Percentiles rank a stretch among this genome's conserved stretches.
Evolutionary conservation across 2,113 vertebrate genomes (phyloP).

Genomic region (Mormyrus lacerda): DNA sequence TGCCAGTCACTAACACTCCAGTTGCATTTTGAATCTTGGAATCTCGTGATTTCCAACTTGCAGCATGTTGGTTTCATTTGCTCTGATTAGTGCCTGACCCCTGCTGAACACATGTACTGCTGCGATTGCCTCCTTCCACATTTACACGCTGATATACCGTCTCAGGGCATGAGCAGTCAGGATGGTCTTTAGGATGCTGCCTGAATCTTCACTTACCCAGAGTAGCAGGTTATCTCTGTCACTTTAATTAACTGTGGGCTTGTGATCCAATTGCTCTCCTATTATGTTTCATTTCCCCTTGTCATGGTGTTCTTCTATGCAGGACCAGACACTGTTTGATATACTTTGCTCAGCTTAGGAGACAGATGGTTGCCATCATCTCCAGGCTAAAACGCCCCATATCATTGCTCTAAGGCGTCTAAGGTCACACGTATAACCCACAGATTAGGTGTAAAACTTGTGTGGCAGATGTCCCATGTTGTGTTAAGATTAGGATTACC

Average conservation of each 20-base stretch:
- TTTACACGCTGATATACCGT: background rate
- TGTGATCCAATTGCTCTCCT: slow-evolving; percentile 7
- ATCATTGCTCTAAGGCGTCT: background rate
- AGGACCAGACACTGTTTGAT: slow-evolving; percentile 7
- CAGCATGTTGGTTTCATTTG: background rate
- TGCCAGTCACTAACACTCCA: background rate
- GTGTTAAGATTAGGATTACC: background rate
- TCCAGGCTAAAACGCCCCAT: background rate
- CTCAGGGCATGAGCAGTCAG: background rate
- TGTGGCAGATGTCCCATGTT: background rate
- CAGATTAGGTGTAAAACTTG: background rate
- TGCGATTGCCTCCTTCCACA: background rate
- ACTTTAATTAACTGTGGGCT: slow-evolving; percentile 12
- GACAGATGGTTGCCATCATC: slow-evolving; percentile 6
- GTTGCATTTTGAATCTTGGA: background rate
- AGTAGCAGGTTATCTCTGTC: slow-evolving; percentile 8
- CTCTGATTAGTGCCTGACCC: background rate
- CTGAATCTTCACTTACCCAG: background rate
- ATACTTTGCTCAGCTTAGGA: slow-evolving; percentile 2
- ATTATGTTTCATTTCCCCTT: slow-evolving; percentile 1
- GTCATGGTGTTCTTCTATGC: background rate
- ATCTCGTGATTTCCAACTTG: background rate
- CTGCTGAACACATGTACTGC: background rate
- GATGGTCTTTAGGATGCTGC: background rate
- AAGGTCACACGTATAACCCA: background rate